Evolutionary conservation across 2,888 invertebrate genomes (phyloP).

Genomic region (Dromius quadrimaculatus): DNA sequence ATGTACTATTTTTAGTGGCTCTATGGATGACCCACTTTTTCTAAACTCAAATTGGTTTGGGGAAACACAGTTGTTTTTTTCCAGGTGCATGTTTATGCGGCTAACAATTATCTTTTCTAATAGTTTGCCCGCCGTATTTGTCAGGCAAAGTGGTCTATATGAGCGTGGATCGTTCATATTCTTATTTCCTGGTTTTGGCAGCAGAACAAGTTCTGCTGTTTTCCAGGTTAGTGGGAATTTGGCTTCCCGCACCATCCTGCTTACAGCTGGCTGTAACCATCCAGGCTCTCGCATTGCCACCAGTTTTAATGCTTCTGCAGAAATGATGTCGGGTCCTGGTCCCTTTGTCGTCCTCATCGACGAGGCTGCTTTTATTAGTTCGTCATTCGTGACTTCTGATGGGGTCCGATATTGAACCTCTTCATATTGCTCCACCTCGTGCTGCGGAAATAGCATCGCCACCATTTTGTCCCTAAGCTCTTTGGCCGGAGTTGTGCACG

Average conservation of each 20-base stretch:
- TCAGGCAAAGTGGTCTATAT: slow-evolving; percentile 57
- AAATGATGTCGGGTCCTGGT: slow-evolving; percentile 17
- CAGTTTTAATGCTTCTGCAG: slow-evolving; percentile 2
- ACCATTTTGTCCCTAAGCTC: neutral
- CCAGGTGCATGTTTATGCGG: slow-evolving; percentile 54
- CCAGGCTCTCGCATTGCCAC: neutral
- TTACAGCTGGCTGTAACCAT: slow-evolving; percentile 6
- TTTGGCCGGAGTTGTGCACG: no score
- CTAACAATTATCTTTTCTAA: slow-evolving; percentile 56
- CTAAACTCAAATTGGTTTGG: slow-evolving; percentile 56
- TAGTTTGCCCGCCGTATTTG: slow-evolving; percentile 57
- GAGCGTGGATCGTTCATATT: slow-evolving; percentile 10
- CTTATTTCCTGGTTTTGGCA: slow-evolving; percentile 53
- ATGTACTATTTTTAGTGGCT: slow-evolving; percentile 41
- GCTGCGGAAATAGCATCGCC: neutral
- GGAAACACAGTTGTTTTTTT: slow-evolving; percentile 39
- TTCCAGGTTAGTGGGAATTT: slow-evolving; percentile 51
- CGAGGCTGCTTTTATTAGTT: slow-evolving; percentile 14
- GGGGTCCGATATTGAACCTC: no score
- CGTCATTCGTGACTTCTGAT: slow-evolving; percentile 9
- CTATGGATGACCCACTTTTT: slow-evolving; percentile 53
- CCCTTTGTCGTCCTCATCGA: slow-evolving; percentile 12
- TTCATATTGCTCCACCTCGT: neutral
- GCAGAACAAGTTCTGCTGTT: slow-evolving; percentile 48
- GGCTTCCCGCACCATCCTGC: slow-evolving; percentile 30